Evolutionary conservation across 2,888 invertebrate species (phyloP).

Genomic region (Drosophila rellima): DNA sequence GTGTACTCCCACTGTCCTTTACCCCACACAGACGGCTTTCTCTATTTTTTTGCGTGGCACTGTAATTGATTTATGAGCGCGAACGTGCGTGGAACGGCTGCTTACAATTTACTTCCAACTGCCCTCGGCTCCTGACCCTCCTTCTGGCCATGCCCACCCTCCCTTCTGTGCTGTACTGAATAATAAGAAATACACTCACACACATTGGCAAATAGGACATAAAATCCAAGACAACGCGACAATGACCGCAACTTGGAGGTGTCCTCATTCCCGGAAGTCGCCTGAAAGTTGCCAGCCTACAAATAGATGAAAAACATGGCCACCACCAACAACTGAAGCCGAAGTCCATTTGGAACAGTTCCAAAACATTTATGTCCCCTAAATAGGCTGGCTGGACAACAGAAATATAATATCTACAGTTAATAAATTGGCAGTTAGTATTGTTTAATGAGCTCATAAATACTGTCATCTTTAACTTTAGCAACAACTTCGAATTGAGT

Average conservation of each 20-base stretch:
- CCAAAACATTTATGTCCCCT: conserved; percentile 11
- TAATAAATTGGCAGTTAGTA: conserved; percentile 27
- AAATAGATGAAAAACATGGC: conserved; percentile 14
- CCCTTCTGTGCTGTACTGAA: conserved; percentile 1
- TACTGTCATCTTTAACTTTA: conserved; percentile 18
- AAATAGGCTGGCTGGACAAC: conserved; percentile 14
- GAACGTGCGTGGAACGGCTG: conserved; percentile 75
- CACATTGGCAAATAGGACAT: conserved; percentile 4
- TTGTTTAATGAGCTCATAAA: conserved; percentile 28
- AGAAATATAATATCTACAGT: conserved; percentile 15
- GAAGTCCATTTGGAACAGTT: conserved; percentile 16
- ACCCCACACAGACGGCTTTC: conserved; percentile 2
- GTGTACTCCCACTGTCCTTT: neutral
- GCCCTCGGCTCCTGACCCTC: neutral
- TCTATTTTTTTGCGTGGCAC: conserved; percentile 43
- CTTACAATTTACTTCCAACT: conserved; percentile 45
- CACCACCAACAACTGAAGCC: neutral
- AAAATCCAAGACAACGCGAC: conserved; percentile 21
- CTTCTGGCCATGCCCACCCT: neutral
- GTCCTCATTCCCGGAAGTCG: conserved; percentile 11
- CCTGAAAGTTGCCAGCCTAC: conserved; percentile 10
- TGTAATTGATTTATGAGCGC: conserved; percentile 78
- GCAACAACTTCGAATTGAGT: neutral
- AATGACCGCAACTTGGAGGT: conserved; percentile 37
- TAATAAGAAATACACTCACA: conserved; percentile 11